Base-by-base conservation (phyloP, 2,888 invertebrate genomes). In the Athalia rosae region DNA sequence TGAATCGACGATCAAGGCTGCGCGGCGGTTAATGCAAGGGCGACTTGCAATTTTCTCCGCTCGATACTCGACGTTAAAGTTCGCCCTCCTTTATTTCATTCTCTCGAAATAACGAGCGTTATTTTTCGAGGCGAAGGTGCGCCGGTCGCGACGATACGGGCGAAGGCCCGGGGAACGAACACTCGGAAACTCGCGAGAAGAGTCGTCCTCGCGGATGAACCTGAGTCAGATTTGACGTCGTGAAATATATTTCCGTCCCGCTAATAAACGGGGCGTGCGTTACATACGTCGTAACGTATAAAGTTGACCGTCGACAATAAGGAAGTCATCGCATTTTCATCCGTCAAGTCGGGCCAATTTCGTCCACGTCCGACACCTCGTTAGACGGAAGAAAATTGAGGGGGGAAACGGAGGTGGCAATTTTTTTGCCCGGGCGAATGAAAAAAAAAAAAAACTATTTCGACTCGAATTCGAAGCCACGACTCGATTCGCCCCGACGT, bases 1-100 rank as follows among this genome's bases (percentile, higher is more conserved):
- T 84, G 83, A 82, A 82, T 69, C 77, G 58, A 71, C 5, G 56
- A 45, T 80, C 85, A 87, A 88, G 86, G 87, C 82, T 78, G 56
- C 6, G 71, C 43, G 71, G 71, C 43, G 71, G 76, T 79, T 81
- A 82, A 84, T 78, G 79, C 79, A 77, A 79, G 77, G 78, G 67
- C 79, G 76, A 71, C 71, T 71, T 77, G 79, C 77, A 77, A 79
- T 77, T 64, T 81, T 81, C 79, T 78, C 76, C 77, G 45, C 3
- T 45, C 6, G 13, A 50, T 67, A 67, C 53, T 3, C 41, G 28
- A 28, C 28, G 2, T 28, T 28, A 28, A 1, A 28, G 28, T 28
- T 28, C 28, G 0, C 28, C 28, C 28, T 28, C 28, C 28, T 28
- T 28, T 28, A 28, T 28, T 28, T 28, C 28, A 28, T 28, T 28